Conservation (phyloP, 2,113 vertebrate species). For the Turnix velox region DNA sequence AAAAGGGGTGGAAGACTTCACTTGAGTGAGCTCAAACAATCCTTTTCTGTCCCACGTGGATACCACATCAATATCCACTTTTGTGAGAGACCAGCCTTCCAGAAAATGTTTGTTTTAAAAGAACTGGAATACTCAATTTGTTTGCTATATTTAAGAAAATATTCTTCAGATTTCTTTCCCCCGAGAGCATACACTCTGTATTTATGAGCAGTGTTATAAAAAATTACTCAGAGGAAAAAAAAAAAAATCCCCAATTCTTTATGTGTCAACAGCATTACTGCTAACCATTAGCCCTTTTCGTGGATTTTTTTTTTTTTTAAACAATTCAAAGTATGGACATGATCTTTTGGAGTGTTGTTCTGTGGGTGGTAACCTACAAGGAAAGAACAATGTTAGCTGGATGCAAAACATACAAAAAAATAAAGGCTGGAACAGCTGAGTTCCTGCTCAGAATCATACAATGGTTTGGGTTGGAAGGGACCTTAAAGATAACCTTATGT, state of each 20-base stretch:
- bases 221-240: neutral
- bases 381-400: neutral
- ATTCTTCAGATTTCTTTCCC: neutral
- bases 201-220: neutral
- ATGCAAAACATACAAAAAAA: neutral
- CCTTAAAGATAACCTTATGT: too few species aligned
- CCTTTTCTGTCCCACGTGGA: constrained; percentile 28
- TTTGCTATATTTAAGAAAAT: constrained; percentile 25
- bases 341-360: neutral
- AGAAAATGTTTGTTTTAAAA: constrained; percentile 51
- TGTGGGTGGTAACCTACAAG: neutral
- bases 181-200: neutral
- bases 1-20: constrained; percentile 43
- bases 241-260: neutral
- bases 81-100: constrained; percentile 46
- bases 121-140: neutral
- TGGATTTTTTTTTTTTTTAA: neutral
- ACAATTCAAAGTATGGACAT: neutral
- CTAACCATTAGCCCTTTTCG: neutral
- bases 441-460: too few species aligned
- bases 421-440: neutral
- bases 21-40: constrained; percentile 60
- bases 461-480: too few species aligned
- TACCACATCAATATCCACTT: constrained; percentile 32
- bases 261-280: neutral